phyloP scores from a whole-genome alignment of 1,140 invertebrate species.

The Micrasema longulum region DNA sequence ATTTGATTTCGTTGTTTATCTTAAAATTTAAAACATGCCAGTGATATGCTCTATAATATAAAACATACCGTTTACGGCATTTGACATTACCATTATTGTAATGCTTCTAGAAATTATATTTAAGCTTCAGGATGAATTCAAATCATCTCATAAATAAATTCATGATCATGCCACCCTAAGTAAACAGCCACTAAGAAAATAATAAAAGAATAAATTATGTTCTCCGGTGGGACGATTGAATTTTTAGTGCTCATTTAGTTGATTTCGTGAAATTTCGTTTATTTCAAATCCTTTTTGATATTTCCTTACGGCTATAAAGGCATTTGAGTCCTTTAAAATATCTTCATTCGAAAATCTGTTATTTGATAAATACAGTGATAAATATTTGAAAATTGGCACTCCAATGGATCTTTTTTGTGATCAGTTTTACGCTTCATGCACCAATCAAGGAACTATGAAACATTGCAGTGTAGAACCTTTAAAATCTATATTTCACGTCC shows the following conservation, averaged over 20 bases:
- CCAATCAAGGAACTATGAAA: no score
- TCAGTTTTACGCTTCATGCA: no score
- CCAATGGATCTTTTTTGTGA: no score
- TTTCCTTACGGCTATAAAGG: no score
- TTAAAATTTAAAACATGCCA: no score
- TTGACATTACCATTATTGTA: slow-evolving; percentile 12
- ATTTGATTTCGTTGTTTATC: not conserved
- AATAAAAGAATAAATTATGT: slow-evolving; percentile 41
- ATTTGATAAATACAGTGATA: no score
- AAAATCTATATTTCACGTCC: no score
- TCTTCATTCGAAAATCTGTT: no score
- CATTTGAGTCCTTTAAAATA: no score
- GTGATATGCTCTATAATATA: no score
- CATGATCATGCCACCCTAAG: slow-evolving; percentile 39
- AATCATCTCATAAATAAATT: slow-evolving; percentile 45
- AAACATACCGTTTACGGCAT: slow-evolving; percentile 3
- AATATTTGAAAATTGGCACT: no score
- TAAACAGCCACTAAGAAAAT: slow-evolving; percentile 34
- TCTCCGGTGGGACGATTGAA: slow-evolving; percentile 12
- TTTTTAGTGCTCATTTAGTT: slow-evolving; percentile 1
- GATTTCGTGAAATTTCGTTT: slow-evolving; percentile 4
- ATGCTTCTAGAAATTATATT: slow-evolving; percentile 12
- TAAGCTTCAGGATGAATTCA: slow-evolving; percentile 21
- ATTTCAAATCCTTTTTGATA: slow-evolving; percentile 2
- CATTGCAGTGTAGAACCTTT: no score